Percentiles rank a stretch among this genome's conserved stretches.
phyloP scores from a whole-genome alignment of 2,797 vertebrate genomes.

The Pangasius larnaudii region DNA sequence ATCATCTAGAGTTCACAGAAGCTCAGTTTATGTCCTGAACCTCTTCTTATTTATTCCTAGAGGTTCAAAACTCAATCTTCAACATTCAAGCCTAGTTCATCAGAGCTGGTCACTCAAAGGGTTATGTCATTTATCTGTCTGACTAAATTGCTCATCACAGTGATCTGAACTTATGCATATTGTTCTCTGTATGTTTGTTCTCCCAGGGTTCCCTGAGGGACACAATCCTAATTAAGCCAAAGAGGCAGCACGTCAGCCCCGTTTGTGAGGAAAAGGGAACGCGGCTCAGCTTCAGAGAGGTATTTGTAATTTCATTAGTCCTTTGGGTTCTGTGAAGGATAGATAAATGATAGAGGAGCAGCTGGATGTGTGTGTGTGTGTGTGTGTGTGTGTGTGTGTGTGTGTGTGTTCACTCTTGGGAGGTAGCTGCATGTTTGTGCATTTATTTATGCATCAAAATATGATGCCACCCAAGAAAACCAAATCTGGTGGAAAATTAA shows the following conservation, averaged over 20 bases:
- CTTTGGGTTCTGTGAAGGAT: constrained; percentile 71
- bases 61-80: constrained; percentile 5
- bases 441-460: constrained; percentile 55
- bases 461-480: background rate
- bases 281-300: constrained; percentile 58
- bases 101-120: constrained; percentile 19
- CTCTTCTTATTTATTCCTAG: constrained; percentile 16
- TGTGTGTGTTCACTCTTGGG: background rate
- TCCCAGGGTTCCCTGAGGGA: constrained; percentile 65
- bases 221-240: constrained; percentile 75
- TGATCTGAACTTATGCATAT: constrained; percentile 40
- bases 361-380: constrained; percentile 61
- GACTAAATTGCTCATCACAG: constrained; percentile 29
- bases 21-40: background rate
- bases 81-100: constrained; percentile 1
- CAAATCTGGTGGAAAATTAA: background rate
- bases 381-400: background rate
- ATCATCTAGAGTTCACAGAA: constrained; percentile 3
- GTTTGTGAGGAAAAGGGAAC: constrained; percentile 65
- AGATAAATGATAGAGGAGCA: constrained; percentile 76
- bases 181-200: constrained; percentile 62
- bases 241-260: constrained; percentile 62
- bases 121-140: constrained; percentile 40
- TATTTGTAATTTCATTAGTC: constrained; percentile 75
- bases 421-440: constrained; percentile 13